Base-by-base conservation (phyloP, 2,113 vertebrate species). In the Riparia riparia region DNA sequence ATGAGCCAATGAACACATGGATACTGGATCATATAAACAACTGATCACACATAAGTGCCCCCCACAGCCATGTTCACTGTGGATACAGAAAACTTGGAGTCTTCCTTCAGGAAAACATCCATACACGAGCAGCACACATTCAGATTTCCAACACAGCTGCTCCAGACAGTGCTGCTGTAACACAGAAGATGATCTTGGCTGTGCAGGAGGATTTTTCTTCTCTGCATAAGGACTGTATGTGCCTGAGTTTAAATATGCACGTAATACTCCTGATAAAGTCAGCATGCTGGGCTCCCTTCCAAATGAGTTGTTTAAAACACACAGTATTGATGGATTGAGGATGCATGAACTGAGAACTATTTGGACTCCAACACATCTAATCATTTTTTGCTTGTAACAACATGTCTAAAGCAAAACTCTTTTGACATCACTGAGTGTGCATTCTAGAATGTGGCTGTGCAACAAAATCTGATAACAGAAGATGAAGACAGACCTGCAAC, bases 261-360 rank as follows among this genome's bases (percentile, higher is more conserved):
- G 29, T 92, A 96, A 90, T 32, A 57, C 31, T 83, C 69, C 92
- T 92, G 92, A 96, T 96, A 94, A 94, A 93, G 86, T 83, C 68
- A 92, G 88, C 56, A 74, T 76, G 60, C 56, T 93, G 89, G 90
- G 88, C 76, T 86, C 44, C 45, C 31, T 72, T 86, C 96, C 96
- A 92, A 86, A 68, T 57, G 50, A 92, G 56, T 65, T 90, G 92
- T 72, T 94, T 90, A 71, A 92, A 96, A 80, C 41, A 87, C 79
- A 82, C 39, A 9, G 51, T 74, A 95, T 41, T 92, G 91, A 95
- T 64, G 72, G 83, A 92, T 54, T 63, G 74, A 92, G 69, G 65
- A 95, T 94, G n/a, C 76, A 73, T 41, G 89, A 95, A 90, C 80
- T 50, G 49, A 88, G 71, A 83, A 68, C 53, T 86, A 45, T 84